Evolutionary conservation across 2,113 vertebrate genomes (phyloP).

Genomic region (Amblyornis subalaris): DNA sequence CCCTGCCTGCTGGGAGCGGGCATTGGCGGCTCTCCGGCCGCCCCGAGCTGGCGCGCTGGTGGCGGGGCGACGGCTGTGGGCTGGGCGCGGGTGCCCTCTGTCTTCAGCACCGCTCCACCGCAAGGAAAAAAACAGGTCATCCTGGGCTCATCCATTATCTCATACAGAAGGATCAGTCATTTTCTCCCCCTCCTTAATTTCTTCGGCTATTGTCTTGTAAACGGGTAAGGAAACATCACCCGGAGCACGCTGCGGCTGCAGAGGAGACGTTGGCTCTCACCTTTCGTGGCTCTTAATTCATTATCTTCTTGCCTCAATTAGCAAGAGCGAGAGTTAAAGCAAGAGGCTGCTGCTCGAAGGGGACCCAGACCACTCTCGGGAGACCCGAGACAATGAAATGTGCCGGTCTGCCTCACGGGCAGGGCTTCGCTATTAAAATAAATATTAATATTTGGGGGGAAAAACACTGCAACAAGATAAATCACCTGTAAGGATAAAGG

Average conservation of each 20-base stretch:
- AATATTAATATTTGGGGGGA: fast-evolving
- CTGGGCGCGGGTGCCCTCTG: slow-evolving; percentile 86
- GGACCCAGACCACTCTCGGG: background rate
- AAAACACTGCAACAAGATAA: background rate
- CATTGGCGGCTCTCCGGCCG: slow-evolving; percentile 61
- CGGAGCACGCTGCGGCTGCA: background rate
- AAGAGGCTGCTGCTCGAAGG: background rate
- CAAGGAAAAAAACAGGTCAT: slow-evolving; percentile 88
- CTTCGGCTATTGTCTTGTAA: slow-evolving; percentile 5
- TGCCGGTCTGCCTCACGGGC: background rate
- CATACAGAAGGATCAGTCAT: slow-evolving; percentile 56
- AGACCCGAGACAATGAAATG: background rate
- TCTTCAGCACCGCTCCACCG: slow-evolving; percentile 82
- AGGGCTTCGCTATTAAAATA: background rate
- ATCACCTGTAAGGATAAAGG: slow-evolving; percentile 16
- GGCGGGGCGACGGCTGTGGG: slow-evolving; percentile 64
- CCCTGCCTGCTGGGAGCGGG: slow-evolving; percentile 70
- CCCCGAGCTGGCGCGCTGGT: slow-evolving; percentile 66
- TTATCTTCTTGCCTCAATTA: background rate
- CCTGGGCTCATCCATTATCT: slow-evolving; percentile 76
- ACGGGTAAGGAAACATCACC: background rate
- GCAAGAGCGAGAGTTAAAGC: background rate
- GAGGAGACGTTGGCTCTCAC: background rate
- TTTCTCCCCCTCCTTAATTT: slow-evolving; percentile 24
- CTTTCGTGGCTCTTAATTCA: background rate